Base-by-base conservation (phyloP, 92 coral and sea anemone genomes). In the Epizoanthus rinbou region DNA sequence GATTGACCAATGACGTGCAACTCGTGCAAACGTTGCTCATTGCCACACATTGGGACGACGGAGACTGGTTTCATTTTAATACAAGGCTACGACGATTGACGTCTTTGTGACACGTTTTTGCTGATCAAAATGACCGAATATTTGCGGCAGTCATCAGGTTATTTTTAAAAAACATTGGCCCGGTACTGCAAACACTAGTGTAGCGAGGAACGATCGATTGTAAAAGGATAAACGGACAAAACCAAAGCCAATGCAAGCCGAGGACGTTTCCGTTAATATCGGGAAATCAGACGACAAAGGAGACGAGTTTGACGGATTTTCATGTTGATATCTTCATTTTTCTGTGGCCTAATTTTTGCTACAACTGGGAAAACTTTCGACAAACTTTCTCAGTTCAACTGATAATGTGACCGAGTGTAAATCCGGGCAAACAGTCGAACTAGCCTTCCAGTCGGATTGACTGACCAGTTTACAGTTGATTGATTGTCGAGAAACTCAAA, bases 371-470 rank as follows among this genome's bases (percentile, higher is more conserved):
- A 64, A 64, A 64, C 70, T 64, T 64, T 64, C 39, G 11, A 64
- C 70, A 64, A 64, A 64, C 70, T 22, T 64, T 64, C 70, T 64
- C 11, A 64, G 70, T 64, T 64, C 70, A 64, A 64, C 70, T 66
- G 72, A 66, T 66, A 66, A 66, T 66, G 72, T 23, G 72, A 66
- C 72, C 15, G 72, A 66, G 72, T 66, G 47, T 66, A 66, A 66
- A 66, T 66, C 72, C 72, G 43, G 72, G 72, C 72, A 66, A 66
- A 66, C 72, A 66, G 72, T 66, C n/a, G 72, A 66, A 66, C 72
- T 66, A 66, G 72, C 72, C 72, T 66, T 66, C 72, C 15, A 66
- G 72, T 66, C 47, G 72, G 72, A 66, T 66, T 3, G 72, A 66
- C 72, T 66, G 72, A 66, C 15, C n/a, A n/a, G n/a, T n/a, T n/a